Evolutionary conservation across 2,797 vertebrate genomes (phyloP).

Genomic region (Pseudopleuronectes americanus): DNA sequence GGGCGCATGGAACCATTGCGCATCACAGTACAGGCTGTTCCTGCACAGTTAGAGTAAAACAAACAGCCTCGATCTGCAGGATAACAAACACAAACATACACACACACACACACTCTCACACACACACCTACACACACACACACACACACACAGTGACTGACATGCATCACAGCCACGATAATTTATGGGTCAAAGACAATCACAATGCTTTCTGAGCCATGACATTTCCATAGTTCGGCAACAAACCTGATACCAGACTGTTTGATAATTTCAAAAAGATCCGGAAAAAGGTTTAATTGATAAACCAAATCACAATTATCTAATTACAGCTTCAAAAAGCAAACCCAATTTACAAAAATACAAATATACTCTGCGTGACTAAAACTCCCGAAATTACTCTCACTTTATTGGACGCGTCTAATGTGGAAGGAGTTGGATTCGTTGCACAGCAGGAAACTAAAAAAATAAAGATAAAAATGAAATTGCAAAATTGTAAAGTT

Average conservation of each 20-base stretch:
- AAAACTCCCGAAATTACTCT: background rate
- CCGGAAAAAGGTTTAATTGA: background rate
- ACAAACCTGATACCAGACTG: background rate
- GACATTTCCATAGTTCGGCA: background rate
- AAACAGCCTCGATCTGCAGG: background rate
- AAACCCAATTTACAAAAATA: background rate
- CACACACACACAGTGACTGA: too few relatives aligned
- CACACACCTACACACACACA: too few relatives aligned
- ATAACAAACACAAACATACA: background rate
- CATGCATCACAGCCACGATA: background rate
- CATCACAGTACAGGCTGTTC: background rate
- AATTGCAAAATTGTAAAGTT: background rate
- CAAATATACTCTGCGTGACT: background rate
- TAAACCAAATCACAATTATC: background rate
- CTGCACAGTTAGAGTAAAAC: conserved; percentile 1
- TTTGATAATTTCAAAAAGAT: background rate
- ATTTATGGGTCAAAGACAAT: conserved; percentile 8
- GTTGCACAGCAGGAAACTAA: background rate
- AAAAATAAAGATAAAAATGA: background rate
- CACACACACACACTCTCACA: too few relatives aligned
- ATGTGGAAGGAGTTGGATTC: background rate
- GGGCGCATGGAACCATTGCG: background rate
- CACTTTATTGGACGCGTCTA: background rate
- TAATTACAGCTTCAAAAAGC: background rate
- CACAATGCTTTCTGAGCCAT: background rate